A percentile compares a stretch with the other conserved stretches of the same genome.
phyloP scores from a whole-genome alignment of 2,888 invertebrate species.

The Chymomyza caudatula region DNA sequence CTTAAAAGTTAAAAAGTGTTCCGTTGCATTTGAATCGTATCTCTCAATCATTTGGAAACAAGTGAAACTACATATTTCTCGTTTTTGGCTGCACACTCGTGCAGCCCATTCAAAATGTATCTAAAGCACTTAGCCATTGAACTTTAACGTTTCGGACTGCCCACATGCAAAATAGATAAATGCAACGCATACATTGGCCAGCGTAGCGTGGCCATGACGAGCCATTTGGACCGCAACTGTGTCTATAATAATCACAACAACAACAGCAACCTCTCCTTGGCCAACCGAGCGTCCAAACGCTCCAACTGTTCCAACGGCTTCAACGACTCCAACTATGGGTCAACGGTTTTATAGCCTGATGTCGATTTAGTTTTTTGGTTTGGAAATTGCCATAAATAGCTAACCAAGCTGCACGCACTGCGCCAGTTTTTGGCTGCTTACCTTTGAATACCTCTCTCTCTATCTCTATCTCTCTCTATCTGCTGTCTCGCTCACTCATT shows the following conservation, averaged over 20 bases:
- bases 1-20: neutral
- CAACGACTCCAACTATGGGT: neutral
- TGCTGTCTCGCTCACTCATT: neutral
- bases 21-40: neutral
- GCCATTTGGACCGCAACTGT: conserved; percentile 36
- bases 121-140: conserved; percentile 2
- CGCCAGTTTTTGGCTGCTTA: conserved; percentile 28
- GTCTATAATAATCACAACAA: neutral
- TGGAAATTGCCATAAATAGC: conserved; percentile 24
- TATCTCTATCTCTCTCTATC: neutral
- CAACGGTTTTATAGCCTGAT: neutral
- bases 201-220: conserved; percentile 27
- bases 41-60: conserved; percentile 17
- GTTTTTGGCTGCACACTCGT: neutral
- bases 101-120: conserved; percentile 20
- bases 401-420: conserved; percentile 37
- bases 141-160: conserved; percentile 16
- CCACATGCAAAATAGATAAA: conserved; percentile 30
- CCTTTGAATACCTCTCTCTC: neutral
- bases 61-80: neutral
- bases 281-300: neutral
- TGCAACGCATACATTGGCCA: conserved; percentile 24
- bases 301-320: neutral
- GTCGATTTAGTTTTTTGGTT: neutral
- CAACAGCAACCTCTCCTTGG: too few relatives aligned